Conservation (phyloP, 1,140 invertebrate species). For the Cherax destructor region DNA sequence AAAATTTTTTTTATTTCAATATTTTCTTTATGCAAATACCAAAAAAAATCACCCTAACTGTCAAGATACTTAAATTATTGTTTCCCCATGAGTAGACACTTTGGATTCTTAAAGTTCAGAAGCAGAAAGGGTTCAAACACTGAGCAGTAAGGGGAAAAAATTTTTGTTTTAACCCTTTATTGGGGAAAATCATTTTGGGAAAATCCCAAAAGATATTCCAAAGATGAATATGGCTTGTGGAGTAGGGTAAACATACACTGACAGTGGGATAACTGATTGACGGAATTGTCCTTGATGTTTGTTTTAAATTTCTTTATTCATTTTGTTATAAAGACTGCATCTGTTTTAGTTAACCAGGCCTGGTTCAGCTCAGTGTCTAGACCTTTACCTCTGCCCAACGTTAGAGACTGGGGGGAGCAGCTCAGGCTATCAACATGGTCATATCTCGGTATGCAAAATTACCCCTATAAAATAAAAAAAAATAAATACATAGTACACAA, state of each 20-base stretch:
- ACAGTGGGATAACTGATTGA: no score
- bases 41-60: not conserved
- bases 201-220: no score
- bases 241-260: no score
- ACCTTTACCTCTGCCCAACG: conserved; percentile 20
- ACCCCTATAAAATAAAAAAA: not conserved
- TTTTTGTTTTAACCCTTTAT: no score
- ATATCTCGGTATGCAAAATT: conserved; percentile 64
- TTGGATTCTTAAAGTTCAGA: not conserved
- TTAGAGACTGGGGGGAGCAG: conserved; percentile 66
- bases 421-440: conserved; percentile 71
- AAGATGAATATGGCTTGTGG: no score
- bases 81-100: not conserved
- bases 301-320: no score
- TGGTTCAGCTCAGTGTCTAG: conserved; percentile 53
- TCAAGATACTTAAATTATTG: not conserved
- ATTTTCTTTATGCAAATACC: not conserved
- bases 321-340: no score
- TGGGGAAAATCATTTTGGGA: no score
- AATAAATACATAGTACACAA: not conserved
- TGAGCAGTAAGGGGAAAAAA: no score
- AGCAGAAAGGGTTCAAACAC: no score
- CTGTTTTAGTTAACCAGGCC: conserved; percentile 46
- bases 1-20: not conserved
- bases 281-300: no score